Base-by-base conservation (phyloP, 2,113 vertebrate genomes). In the Strix uralensis region DNA sequence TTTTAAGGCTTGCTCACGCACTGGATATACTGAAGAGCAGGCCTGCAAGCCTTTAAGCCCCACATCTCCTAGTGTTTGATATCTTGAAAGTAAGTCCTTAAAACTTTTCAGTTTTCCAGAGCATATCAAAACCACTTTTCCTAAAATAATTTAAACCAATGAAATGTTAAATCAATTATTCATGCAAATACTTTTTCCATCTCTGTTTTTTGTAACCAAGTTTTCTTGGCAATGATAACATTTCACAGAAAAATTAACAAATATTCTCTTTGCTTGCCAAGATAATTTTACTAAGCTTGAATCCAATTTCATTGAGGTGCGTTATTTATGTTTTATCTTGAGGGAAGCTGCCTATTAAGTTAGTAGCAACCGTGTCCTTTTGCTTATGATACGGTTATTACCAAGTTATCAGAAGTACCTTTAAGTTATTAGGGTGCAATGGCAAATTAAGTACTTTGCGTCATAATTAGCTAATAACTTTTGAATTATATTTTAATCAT, bases 211-310 rank as follows among this genome's bases (percentile, higher is more conserved):
- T 94, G 92, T 97, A 94, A 95, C 94, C 89, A 95, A 94, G 83
- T 96, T 95, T 95, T 94, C 95, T 95, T 97, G 96, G 97, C 97
- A 97, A 94, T 95, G 93, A 97, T 94, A 95, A 95, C 89, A 95
- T 96, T 97, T 94, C 96, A 95, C 84, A 94, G 94, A 88, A 95
- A 95, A 94, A 92, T 80, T 89, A 95, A 96, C 87, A 96, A 96
- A 97, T 94, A 92, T 80, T 92, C 95, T 96, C 84, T 81, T 96
- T 93, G 87, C 96, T 95, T 97, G 97, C 96, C 95, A 96, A 97
- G 94, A 97, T 94, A 92, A 95, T 97, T 97, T 97, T 85, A 87
- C 94, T 97, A 95, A 97, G 95, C 95, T 95, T 11, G 91, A 97
- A 96, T 96, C 84, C 91, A 13, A 96, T 96, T 97, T 95, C 96